Evolutionary conservation across 1,140 invertebrate species (phyloP).

Genomic region (Aphis gossypii): DNA sequence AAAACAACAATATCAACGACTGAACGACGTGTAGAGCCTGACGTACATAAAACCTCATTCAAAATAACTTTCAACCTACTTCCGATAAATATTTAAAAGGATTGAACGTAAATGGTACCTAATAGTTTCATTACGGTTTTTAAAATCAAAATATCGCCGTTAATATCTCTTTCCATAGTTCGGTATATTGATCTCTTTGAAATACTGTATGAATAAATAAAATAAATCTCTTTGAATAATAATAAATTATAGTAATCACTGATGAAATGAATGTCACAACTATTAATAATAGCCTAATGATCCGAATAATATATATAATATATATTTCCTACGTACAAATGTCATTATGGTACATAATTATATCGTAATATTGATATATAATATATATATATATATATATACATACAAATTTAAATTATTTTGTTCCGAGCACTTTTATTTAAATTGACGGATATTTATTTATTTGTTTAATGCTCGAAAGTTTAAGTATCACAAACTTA

Average conservation of each 20-base stretch:
- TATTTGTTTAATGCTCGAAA: too few relatives aligned
- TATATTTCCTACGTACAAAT: not conserved
- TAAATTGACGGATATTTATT: not conserved
- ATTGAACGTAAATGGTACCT: not conserved
- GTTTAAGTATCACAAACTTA: not conserved
- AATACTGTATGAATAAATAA: constrained; percentile 6
- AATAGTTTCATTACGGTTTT: constrained; percentile 27
- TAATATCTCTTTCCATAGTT: not conserved
- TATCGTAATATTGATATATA: too few relatives aligned
- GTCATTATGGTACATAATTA: too few relatives aligned
- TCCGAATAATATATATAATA: not conserved
- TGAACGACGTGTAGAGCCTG: not conserved
- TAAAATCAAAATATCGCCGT: constrained; percentile 19
- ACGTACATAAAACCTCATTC: not conserved
- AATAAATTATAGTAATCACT: not conserved
- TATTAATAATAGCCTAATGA: not conserved
- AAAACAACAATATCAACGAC: not conserved
- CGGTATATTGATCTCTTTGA: too few relatives aligned
- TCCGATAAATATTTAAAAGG: constrained; percentile 42
- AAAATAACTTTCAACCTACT: constrained; percentile 42
- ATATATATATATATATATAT: too few relatives aligned
- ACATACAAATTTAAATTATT: too few relatives aligned
- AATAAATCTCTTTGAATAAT: not conserved
- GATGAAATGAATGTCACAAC: not conserved
- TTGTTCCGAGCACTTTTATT: not conserved